Evolutionary conservation across 2,113 vertebrate species (phyloP), one percentile per base, ranked within the genome.

Genomic region (Nematolebias whitei): DNA sequence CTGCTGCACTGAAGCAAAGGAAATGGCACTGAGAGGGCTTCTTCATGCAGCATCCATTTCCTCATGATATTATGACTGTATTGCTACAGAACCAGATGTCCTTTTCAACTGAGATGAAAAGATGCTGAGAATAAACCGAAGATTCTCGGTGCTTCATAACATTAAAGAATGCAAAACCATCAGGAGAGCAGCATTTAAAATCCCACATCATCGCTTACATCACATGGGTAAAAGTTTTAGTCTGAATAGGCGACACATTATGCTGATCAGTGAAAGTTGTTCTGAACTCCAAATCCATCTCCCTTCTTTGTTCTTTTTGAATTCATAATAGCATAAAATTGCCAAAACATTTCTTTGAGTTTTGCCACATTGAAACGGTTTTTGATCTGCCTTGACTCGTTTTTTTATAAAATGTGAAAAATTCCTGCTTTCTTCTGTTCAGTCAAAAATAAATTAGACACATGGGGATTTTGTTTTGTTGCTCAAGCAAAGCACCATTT

Each of bases 31-130:
- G 22, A 58, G 53, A 63, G 18, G 58, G 35, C 66, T 49, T 68
- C 47, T 76, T 63, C 24, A 84, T 70, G 38, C 47, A 74, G 55
- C 62, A 54, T 69, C 59, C 64, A 71, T 74, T 85, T 76, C 76
- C 75, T 70, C 60, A 0, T 60, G 69, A 55, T 66, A 65, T 83
- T 68, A 65, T 65, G 41, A 39, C 48, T 74, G 74, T 62, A 63
- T 62, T 71, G 64, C 71, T 59, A 61, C 38, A 75, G 73, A 35
- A 64, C 74, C 84, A 88, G 81, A 86, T 87, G 87, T 85, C 85
- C 76, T 35, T 69, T 82, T 90, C 79, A 85, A 29, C 55, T 18
- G 11, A 75, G 59, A 82, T 76, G 68, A 79, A 80, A 71, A 67
- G 70, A 80, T 69, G 65, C 84, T 56, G 60, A 84, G 68, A 88